phyloP scores from a whole-genome alignment of 2,888 invertebrate species.

The Ormyrus rosae region DNA sequence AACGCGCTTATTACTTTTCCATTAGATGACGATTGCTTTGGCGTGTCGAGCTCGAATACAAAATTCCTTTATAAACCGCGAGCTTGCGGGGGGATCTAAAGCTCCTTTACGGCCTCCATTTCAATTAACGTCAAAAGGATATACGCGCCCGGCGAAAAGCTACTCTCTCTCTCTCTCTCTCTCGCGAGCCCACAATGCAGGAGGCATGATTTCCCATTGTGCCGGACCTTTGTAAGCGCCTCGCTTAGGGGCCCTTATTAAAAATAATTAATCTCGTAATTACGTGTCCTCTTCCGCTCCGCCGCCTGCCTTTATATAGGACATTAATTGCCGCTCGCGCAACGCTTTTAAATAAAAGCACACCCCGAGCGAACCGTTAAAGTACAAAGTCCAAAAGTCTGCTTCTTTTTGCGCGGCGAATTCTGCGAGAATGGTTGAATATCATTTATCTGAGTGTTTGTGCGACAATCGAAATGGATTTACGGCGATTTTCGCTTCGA shows the following conservation, averaged over 20 bases:
- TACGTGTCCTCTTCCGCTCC: not conserved
- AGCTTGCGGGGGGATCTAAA: not conserved
- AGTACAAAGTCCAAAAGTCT: too few species aligned
- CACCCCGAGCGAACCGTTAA: too few species aligned
- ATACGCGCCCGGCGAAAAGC: too few species aligned
- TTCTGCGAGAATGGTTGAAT: too few species aligned
- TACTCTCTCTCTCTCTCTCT: too few species aligned
- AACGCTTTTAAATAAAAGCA: too few species aligned
- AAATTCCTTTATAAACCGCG: not conserved
- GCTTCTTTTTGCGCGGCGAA: too few species aligned
- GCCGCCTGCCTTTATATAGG: not conserved
- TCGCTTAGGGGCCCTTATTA: not conserved
- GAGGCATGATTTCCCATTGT: slow-evolving; percentile 13
- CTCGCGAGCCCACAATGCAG: not conserved
- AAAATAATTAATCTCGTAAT: slow-evolving; percentile 34
- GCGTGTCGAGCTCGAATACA: not conserved
- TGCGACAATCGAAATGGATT: too few species aligned
- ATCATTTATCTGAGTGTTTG: too few species aligned
- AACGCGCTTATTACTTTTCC: slow-evolving; percentile 31
- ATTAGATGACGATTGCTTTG: not conserved
- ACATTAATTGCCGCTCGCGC: too few species aligned
- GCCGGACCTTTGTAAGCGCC: not conserved
- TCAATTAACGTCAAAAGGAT: slow-evolving; percentile 15
- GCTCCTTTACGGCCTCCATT: not conserved
- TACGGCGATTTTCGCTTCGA: too few species aligned